These are phyloP conservation scores for Mellivora capensis DNA, from an alignment of 2,113 vertebrate species.

Conservation along the genomic window DNA sequence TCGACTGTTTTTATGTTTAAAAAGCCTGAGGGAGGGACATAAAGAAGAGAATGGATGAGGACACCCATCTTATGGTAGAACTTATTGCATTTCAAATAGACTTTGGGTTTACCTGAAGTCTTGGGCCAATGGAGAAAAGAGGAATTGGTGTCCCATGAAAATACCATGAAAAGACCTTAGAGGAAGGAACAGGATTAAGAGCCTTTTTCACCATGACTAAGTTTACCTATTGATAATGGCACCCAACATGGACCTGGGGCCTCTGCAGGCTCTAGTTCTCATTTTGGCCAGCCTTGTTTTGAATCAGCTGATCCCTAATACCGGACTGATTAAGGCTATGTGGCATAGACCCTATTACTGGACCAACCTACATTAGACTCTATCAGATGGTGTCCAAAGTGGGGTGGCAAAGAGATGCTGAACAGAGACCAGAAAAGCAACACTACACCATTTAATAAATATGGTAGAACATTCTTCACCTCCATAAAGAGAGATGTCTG, in stretches of 20 bases:
- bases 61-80: not conserved
- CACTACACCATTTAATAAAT: accelerated
- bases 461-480: not conserved
- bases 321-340: not conserved
- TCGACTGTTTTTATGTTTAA: not conserved
- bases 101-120: constrained; percentile 17
- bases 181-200: not conserved
- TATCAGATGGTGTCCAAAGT: not conserved
- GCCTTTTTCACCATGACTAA: not conserved
- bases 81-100: not conserved
- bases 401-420: too few relatives aligned
- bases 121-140: not conserved
- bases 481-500: not conserved
- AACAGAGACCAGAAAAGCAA: not conserved
- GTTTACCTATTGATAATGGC: not conserved
- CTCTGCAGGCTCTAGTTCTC: too few relatives aligned
- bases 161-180: not conserved
- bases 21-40: not conserved
- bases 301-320: not conserved
- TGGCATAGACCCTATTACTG: accelerated
- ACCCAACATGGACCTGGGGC: not conserved
- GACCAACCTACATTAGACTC: accelerated
- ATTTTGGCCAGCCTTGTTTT: not conserved
- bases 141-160: not conserved
- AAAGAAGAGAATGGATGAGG: not conserved